phyloP scores from a whole-genome alignment of 2,797 vertebrate species.

The Rhinella marina region DNA sequence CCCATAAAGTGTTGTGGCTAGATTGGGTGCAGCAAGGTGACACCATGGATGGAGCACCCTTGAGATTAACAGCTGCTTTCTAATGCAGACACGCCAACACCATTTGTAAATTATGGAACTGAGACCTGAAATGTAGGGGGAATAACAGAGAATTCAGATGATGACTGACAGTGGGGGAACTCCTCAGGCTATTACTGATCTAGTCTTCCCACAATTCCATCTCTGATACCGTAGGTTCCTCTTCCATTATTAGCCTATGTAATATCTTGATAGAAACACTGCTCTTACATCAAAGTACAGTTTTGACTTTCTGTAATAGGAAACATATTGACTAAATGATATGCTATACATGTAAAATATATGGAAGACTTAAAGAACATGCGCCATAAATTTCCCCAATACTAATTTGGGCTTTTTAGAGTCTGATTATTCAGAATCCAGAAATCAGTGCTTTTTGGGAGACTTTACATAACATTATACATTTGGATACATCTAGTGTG shows the following conservation, averaged over 20 bases:
- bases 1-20: no score
- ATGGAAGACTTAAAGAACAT: background rate
- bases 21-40: no score
- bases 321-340: background rate
- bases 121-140: background rate
- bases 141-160: background rate
- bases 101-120: background rate
- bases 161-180: background rate
- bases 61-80: background rate
- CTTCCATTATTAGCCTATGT: background rate
- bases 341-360: background rate
- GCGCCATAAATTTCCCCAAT: background rate
- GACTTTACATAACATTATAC: conserved; percentile 45
- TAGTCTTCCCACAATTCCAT: background rate
- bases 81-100: background rate
- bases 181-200: background rate
- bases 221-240: background rate
- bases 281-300: background rate
- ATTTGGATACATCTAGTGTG: conserved; percentile 37
- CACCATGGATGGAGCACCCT: no score
- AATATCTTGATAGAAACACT: background rate
- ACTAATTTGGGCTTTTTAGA: background rate
- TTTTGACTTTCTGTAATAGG: background rate
- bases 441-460: background rate
- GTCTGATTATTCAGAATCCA: background rate